Conservation (phyloP, 64 coral and sea anemone species). For the Stylophora pistillata region DNA sequence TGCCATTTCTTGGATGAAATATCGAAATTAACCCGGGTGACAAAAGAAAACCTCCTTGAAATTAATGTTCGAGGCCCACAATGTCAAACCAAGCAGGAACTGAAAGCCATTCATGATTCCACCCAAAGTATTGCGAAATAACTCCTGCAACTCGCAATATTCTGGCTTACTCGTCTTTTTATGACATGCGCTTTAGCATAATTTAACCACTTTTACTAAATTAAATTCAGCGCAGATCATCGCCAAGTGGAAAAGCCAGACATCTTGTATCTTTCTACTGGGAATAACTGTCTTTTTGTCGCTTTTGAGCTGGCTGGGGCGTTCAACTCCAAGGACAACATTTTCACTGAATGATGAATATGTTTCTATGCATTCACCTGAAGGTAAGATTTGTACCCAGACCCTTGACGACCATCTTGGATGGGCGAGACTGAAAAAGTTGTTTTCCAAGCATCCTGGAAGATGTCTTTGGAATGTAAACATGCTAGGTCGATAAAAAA, state of each 20-base stretch:
- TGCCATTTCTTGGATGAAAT: too few relatives aligned
- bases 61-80: too few relatives aligned
- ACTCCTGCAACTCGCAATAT: too few relatives aligned
- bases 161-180: too few relatives aligned
- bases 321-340: background rate
- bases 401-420: background rate
- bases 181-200: background rate
- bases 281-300: background rate
- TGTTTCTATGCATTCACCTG: background rate
- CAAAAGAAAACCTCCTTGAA: too few relatives aligned
- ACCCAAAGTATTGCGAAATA: too few relatives aligned
- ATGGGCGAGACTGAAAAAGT: background rate
- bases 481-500: too few relatives aligned
- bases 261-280: background rate
- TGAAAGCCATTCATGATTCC: too few relatives aligned
- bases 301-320: background rate
- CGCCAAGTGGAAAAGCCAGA: background rate
- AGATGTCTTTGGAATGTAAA: too few relatives aligned
- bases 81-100: too few relatives aligned
- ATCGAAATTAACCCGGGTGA: too few relatives aligned
- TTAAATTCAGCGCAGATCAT: background rate
- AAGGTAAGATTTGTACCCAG: slow-evolving; percentile 10
- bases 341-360: background rate
- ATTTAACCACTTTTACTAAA: background rate
- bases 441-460: too few relatives aligned